Base-by-base conservation (phyloP, 2,113 vertebrate genomes). In the Dipodomys ordii region DNA sequence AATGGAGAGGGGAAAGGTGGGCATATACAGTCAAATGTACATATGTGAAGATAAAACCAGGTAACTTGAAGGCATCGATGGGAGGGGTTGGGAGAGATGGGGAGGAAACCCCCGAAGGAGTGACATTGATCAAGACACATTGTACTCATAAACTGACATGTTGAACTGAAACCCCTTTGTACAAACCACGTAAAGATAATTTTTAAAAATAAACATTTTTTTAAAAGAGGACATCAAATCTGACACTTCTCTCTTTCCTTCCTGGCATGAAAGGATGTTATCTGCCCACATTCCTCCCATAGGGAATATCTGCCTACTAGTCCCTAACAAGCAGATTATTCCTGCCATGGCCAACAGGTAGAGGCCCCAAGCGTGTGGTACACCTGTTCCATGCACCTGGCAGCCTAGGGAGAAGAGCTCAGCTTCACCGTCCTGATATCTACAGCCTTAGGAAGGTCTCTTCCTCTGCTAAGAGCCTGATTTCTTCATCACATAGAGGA, bases 211-310 rank as follows among this genome's bases (percentile, higher is more conserved):
- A 57, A 57, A 57, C 12, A 57, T 90, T 82, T 60, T 82, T 60
- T 27, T 74, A 23, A 0, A 74, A 74, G 39, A n/a, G 90, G 22
- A 93, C 15, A 57, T 57, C 12, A 39, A 72, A 84, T 1, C 78
- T 72, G 35, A 60, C 71, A 81, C 1, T 35, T 95, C n/a, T 74
- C 57, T 18, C 81, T 53, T 86, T 91, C 49, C 72, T 87, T 80
- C 76, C 60, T 11, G 32, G 16, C 60, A 71, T 49, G 53, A 57
- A 20, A 79, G 53, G 39, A 30, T 6, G 11, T 27, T 32, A 2
- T 7, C 13, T 53, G 10, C 12, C 49, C 32, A 18, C 22, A 27
- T 2, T 44, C 64, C 25, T 16, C n/a, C 46, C 46, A 39, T 11
- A 69, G 72, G 3, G 9, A 53, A 12, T 83, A 18, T 46, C 76